These are phyloP conservation scores for Stichopus chloronotus DNA, from an alignment of 35 echinoderm and acorn worm species.

Conservation along the genomic window DNA sequence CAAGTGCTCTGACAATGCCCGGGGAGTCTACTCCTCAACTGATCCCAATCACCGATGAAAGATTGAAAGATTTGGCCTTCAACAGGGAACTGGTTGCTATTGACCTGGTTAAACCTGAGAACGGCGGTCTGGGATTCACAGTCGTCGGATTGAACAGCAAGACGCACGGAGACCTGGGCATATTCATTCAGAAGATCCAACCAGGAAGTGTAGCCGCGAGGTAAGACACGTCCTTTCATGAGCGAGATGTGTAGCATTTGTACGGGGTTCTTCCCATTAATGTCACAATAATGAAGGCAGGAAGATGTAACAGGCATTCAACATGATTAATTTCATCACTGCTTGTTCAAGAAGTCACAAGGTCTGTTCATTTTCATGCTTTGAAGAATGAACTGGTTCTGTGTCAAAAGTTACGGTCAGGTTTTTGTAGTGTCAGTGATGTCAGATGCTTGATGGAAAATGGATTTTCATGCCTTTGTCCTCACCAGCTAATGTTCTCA, in stretches of 20 bases:
- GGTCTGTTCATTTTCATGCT: no score
- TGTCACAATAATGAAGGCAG: no score
- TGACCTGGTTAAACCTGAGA: constrained; percentile 80
- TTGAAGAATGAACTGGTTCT: no score
- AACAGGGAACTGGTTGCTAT: constrained; percentile 81
- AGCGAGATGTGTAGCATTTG: background rate
- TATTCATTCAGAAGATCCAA: constrained; percentile 98
- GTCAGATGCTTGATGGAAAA: no score
- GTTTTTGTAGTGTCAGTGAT: no score
- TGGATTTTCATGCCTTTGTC: no score
- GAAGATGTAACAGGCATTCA: no score
- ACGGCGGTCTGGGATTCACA: constrained; percentile 90
- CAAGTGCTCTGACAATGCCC: constrained; percentile 16
- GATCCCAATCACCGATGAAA: constrained; percentile 54
- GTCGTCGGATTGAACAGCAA: constrained; percentile 95
- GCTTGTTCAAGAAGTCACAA: no score
- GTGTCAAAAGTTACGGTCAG: no score
- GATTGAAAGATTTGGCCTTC: constrained; percentile 65
- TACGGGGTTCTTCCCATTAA: background rate
- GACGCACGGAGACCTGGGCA: constrained; percentile 89
- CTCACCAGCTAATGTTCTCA: no score
- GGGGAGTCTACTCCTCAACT: background rate
- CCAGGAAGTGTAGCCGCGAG: constrained; percentile 77
- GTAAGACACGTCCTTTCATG: constrained; percentile 47
- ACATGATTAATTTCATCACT: no score